A percentile compares a stretch with the other conserved stretches of the same genome.
Conservation (phyloP, 2,888 invertebrate genomes). For the Entomobrya proxima region DNA sequence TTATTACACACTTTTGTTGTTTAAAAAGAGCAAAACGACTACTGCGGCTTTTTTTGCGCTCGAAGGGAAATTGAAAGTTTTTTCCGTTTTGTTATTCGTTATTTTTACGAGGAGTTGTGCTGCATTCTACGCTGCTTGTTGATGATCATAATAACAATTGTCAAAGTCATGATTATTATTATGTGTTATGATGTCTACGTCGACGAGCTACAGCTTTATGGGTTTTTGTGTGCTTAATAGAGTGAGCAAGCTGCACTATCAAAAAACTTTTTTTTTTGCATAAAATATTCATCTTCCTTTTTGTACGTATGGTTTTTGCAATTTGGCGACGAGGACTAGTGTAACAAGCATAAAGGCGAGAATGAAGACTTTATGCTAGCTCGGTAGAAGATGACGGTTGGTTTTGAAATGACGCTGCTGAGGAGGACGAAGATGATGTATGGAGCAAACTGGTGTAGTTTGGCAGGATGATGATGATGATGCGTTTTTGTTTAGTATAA, state of each 20-base stretch:
- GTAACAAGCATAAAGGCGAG: constrained; percentile 14
- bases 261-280: neutral
- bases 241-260: neutral
- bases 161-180: neutral
- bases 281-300: neutral
- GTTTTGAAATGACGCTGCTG: neutral
- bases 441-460: neutral
- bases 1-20: neutral
- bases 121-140: neutral
- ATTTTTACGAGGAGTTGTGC: neutral
- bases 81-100: constrained; percentile 7
- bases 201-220: too few species aligned
- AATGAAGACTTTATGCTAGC: neutral
- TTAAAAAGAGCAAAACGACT: neutral
- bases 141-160: neutral
- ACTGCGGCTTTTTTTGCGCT: constrained; percentile 13
- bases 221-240: neutral
- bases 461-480: constrained; percentile 29
- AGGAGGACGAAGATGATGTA: neutral
- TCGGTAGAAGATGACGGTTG: neutral
- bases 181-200: neutral
- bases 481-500: neutral
- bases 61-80: constrained; percentile 52
- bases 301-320: neutral
- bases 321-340: neutral